Base-by-base conservation (phyloP, 2,888 invertebrate genomes). In the Dynastes grantii region DNA sequence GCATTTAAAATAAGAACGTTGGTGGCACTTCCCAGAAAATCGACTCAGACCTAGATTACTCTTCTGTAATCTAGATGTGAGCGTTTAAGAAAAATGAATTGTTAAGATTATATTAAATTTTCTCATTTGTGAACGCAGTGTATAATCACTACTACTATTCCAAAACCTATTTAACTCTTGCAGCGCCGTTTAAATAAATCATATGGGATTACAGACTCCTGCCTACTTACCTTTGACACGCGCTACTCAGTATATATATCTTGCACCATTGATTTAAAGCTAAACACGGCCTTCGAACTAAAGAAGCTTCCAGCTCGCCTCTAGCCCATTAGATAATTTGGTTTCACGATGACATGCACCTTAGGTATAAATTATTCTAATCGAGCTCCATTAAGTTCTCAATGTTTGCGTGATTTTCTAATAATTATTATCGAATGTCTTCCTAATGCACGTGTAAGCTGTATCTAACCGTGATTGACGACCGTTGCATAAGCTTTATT, bases 361-460 rank as follows among this genome's bases (percentile, higher is more conserved):
- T 45, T 61, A 5, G 27, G 37, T 45, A 75, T 75, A 75, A 75
- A 75, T 75, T 75, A 75, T 45, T 49, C 49, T 61, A 75, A 75
- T 75, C 49, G 61, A 75, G 61, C 13, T 61, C 27, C 61, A 61
- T 75, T 75, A 75, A 27, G 29, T 61, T 22, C 73, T 61, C 63
- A 29, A 61, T 61, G 73, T 75, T 75, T 61, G 61, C 61, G 73
- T 49, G 73, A 75, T 61, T 75, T 75, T 75, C 40, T 45, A 61
- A 61, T 75, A 75, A 75, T 75, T 75, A 45, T 45, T 61, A 75
- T 63, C 45, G 27, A 45, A 75, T 61, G 27, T 13, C 45, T 61
- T 61, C 27, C 58, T 27, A 51, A 22, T 61, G 49, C 40, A 61
- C 45, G 58, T 67, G 65, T 22, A 32, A 32, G 63, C 29, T 11